A percentile compares a stretch with the other conserved stretches of the same genome.
Evolutionary conservation across 2,888 invertebrate species (phyloP).

Genomic region (Boloria selene): DNA sequence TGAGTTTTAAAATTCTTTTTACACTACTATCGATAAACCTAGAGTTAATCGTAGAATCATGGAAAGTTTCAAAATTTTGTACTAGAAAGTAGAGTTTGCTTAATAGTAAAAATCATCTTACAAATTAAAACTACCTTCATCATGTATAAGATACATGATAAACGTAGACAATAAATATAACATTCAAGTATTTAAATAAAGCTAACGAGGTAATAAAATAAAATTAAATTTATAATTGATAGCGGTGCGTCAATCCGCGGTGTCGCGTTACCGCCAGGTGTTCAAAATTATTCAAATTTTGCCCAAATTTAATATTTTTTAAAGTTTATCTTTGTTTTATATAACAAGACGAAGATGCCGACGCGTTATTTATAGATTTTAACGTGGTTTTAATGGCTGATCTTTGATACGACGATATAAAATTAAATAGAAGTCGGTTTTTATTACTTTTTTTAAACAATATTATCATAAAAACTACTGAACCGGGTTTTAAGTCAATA

Average conservation of each 20-base stretch:
- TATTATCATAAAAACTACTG: constrained; percentile 8
- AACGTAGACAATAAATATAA: constrained; percentile 14
- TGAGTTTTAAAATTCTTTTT: too few relatives aligned
- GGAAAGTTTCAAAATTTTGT: too few relatives aligned
- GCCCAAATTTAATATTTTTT: constrained; percentile 26
- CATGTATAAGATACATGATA: neutral
- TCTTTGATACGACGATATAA: constrained; percentile 8
- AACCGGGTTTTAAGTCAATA: neutral
- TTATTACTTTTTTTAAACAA: constrained; percentile 14
- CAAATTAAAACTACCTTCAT: neutral
- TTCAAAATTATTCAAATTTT: constrained; percentile 46
- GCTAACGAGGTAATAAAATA: constrained; percentile 33
- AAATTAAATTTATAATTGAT: constrained; percentile 33
- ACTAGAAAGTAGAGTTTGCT: too few relatives aligned
- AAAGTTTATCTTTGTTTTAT: constrained; percentile 19
- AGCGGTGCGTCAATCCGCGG: constrained; percentile 34
- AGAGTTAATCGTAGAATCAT: too few relatives aligned
- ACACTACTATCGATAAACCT: too few relatives aligned
- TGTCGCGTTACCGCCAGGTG: constrained; percentile 61
- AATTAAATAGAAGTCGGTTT: neutral
- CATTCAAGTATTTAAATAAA: constrained; percentile 25
- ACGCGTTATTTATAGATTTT: constrained; percentile 21
- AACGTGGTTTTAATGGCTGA: constrained; percentile 22
- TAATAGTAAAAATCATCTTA: neutral
- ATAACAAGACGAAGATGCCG: constrained; percentile 15